Base-by-base conservation (phyloP, 2,113 vertebrate species). In the Neogale vison region DNA sequence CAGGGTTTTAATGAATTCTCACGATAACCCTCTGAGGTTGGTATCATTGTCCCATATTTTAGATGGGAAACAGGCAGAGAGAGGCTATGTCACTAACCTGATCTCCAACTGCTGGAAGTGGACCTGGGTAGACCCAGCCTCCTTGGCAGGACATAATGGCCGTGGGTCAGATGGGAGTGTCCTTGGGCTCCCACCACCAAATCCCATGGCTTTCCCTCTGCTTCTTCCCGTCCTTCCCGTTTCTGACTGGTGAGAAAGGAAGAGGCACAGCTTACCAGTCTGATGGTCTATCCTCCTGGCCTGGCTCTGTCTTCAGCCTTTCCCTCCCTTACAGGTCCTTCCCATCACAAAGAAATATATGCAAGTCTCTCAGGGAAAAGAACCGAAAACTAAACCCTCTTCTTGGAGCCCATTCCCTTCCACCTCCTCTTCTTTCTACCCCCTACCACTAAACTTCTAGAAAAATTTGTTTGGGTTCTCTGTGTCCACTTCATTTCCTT, bases 201-300 rank as follows among this genome's bases (percentile, higher is more conserved):
- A 42, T 7, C n/a, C 23, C 50, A 14, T 11, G 9, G 0, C 21
- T 13, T 36, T 18, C 29, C 21, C 4, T 39, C 7, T 31, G 4
- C 47, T 20, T 26, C 42, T 36, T 13, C n/a, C 18, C 5, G 0
- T 17, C 15, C 79, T 55, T 45, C 23, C 61, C 3, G 20, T 50
- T 61, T 55, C 31, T 39, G 23, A 31, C 12, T 3, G 39, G 29
- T 17, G 67, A 36, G 2, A 17, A 67, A 69, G 52, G 61, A 71
- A 36, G 23, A 15, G 1, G 13, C 18, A 12, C 6, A 39, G 55
- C 45, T 34, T 10, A 63, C 36, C 39, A 5, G 1, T 31, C 71
- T 34, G 26, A 10, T 17, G 45, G 63, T 24, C 13, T 39, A 1
- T 31, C 72, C 77, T 47, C 36, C 31, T 2, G 4, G 20, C 42